phyloP scores from a whole-genome alignment of 2,797 vertebrate species.

The Chiroxiphia lanceolata region DNA sequence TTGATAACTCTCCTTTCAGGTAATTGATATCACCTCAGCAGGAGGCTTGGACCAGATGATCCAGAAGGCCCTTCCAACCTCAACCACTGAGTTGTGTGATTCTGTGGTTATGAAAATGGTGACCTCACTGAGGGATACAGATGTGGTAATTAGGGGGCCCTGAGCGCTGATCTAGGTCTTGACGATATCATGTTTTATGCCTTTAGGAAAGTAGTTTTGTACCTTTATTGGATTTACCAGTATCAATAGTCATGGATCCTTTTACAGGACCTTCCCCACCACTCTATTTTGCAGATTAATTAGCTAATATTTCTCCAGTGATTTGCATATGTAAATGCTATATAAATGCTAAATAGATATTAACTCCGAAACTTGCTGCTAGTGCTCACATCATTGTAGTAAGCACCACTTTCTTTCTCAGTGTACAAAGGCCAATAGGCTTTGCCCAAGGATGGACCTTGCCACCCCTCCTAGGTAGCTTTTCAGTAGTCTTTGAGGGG shows the following conservation, averaged over 20 bases:
- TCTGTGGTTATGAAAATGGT: background rate
- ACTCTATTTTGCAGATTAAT: background rate
- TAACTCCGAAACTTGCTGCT: background rate
- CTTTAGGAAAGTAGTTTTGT: background rate
- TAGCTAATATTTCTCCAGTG: background rate
- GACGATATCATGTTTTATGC: background rate
- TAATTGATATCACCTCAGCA: background rate
- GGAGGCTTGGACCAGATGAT: background rate
- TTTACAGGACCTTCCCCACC: background rate
- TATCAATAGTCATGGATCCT: background rate
- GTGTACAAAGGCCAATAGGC: background rate
- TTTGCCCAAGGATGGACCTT: conserved; percentile 48
- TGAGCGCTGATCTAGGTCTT: accelerated
- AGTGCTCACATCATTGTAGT: background rate
- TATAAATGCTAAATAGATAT: conserved; percentile 19
- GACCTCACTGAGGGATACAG: background rate
- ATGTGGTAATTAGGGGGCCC: background rate
- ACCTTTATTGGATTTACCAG: background rate
- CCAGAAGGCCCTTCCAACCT: background rate
- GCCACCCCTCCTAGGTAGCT: background rate
- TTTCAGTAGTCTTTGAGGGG: conserved; percentile 28
- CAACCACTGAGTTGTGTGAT: background rate
- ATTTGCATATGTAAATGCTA: conserved; percentile 19
- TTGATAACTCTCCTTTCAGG: background rate
- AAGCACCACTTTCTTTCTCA: background rate